Evolutionary conservation across 1,140 invertebrate genomes (phyloP), one percentile per base, ranked within the genome.

Genomic region (Elysia chlorotica): DNA sequence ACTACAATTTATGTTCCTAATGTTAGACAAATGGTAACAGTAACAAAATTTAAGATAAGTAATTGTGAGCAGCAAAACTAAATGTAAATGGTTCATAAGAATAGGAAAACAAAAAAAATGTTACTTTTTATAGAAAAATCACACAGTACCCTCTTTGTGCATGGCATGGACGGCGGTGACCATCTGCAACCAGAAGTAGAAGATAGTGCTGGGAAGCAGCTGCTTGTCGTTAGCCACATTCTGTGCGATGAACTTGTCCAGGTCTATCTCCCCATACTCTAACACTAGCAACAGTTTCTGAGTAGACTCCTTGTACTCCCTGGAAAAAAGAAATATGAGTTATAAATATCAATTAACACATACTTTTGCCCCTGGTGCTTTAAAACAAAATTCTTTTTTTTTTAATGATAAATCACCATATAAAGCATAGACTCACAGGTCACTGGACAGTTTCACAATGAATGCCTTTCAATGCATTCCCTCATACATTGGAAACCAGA

Each of bases 171-270:
- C 97, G 76, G 95, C 95, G 65, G 91, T 90, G 33, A 99, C 88
- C 95, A 99, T 99, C 88, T 97, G 93, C 79, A 92, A 91, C 94
- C 96, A 98, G 89, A 96, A 97, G 85, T 93, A 95, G 77, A 94
- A 90, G 38, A 97, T 92, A 83, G 85, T 92, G 17, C 85, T 76
- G 41, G 91, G 83, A 77, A 92, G 89, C 78, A 94, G 80, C 81
- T 90, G 85, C 77, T 89, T 87, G 65, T 91, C 61, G 70, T 85
- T 76, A 66, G 86, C 79, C 56, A 78, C 73, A 37, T 73, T 74
- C 65, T 89, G 89, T 78, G 91, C 91, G n/a, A 97, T 87, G 38
- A 95, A 90, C 76, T 90, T 90, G 67, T 92, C 92, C 65, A 99
- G 90, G 89, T 99, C 97, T 21, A 91, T 93, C 76, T 96, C 95